Evolutionary conservation across 2,888 invertebrate species (phyloP), one percentile per base, ranked within the genome.

Genomic region (Gasteruption jaculator): DNA sequence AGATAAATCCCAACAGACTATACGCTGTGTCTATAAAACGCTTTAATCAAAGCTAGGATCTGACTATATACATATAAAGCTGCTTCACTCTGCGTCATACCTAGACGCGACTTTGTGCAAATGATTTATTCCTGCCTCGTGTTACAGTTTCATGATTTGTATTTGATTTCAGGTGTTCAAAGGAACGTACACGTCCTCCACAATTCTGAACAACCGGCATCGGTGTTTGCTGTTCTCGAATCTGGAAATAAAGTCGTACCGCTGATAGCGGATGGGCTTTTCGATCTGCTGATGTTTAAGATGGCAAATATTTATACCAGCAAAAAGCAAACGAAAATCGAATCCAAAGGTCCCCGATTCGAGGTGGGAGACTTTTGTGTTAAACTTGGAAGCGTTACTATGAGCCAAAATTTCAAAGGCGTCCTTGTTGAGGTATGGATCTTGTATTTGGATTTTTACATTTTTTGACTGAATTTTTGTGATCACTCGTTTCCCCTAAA

Each of bases 151-250:
- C n/a, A n/a, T n/a, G n/a, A n/a, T n/a, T n/a, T 6, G 4, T 20
- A 37, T 41, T 8, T 11, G 42, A 25, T 63, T 60, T 10, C 71
- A 81, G 89, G 86, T 4, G 79, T 82, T 32, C 84, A 86, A 45
- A 82, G 88, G 58, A 86, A 87, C 0, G 86, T 94, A 0, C 91
- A 94, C 71, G 85, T 95, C n/a, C 76, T 96, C 6, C 94, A 95
- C 73, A 91, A 95, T 71, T 93, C 91, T 0, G 95, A 96, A 65
- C 90, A 92, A 63, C 95, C 95, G 0, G 93, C 92, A 0, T 89
- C 94, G 0, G 91, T 92, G 3, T 95, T 94, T 73, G 87, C 93
- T 6, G 82, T 94, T 19, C 75, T 95, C 5, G 95, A 95, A 58
- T 86, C 85, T 35, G 91, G 91, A 0, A 83, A 81, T 8, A 90